Base-by-base conservation (phyloP, 2,888 invertebrate genomes). In the Bombylius discolor region DNA sequence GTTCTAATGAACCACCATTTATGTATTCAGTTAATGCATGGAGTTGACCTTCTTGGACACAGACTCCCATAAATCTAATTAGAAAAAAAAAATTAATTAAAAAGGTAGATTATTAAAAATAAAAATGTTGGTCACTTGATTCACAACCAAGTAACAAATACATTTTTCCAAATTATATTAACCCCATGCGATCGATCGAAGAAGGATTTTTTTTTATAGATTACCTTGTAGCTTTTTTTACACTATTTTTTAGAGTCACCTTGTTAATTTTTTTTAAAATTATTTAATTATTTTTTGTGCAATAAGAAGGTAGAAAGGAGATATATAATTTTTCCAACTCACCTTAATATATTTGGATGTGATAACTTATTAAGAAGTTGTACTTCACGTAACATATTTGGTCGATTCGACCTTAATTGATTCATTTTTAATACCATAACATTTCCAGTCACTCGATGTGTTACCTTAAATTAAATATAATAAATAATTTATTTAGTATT, bases 341-440 rank as follows among this genome's bases (percentile, higher is more conserved):
- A 92, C 91, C 89, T 88, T 66, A 96, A 82, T 71, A 96, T 94
- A 75, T 96, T 95, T 59, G 90, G 88, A 79, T 96, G 95, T 68
- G 89, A 90, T 63, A 96, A 81, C 70, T 89, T 85, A 78, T 96
- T 96, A 87, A 96, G 92, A 66, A 96, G 84, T 78, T 96, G 94
- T 63, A 95, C 95, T 78, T 96, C 96, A 70, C 94, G 89, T 67
- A 96, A 81, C 89, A 96, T 96, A 78, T 92, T 94, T 65, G 91
- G 90, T 68, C 95, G 82, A 79, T 96, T 95, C 66, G 93, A 91
- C 61, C 89, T 83, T 71, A 91, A 85, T 76, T 92, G 86, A 79
- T 96, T 92, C 89, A 91, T 93, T 78, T 96, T 96, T 69, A 96
- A 83, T 74, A 95, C 96, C 95, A 96, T 96, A 70, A 94, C 90